Conservation (phyloP, 1,140 invertebrate species). For the Trichonephila inaurata region DNA sequence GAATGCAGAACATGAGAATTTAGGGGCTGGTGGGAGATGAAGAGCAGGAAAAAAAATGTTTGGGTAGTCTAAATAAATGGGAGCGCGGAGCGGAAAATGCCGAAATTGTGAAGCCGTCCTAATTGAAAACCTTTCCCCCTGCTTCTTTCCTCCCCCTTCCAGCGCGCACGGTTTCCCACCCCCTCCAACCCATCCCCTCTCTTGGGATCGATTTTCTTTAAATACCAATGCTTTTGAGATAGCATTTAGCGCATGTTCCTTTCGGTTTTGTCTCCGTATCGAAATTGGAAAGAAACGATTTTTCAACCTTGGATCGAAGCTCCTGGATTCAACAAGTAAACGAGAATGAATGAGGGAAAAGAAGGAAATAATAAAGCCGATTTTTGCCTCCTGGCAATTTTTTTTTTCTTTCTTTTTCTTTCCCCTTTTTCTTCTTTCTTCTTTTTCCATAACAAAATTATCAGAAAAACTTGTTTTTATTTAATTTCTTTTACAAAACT, state of each 20-base stretch:
- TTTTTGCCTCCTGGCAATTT: background rate
- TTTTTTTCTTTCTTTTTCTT: background rate
- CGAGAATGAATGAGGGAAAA: conserved; percentile 24
- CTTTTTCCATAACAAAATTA: conserved; percentile 49
- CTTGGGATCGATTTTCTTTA: conserved; percentile 73
- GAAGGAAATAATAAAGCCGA: conserved; percentile 42
- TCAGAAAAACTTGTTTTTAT: conserved; percentile 40
- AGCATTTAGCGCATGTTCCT: conserved; percentile 69
- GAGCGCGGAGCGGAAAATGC: conserved; percentile 65
- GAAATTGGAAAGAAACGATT: conserved; percentile 74
- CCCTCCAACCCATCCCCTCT: conserved; percentile 19
- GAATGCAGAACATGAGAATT: conserved; percentile 50
- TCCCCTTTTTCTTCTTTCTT: background rate
- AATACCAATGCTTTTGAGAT: conserved; percentile 73
- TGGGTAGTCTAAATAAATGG: conserved; percentile 68
- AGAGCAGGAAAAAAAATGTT: conserved; percentile 58
- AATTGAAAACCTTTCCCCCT: conserved; percentile 73
- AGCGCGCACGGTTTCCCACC: background rate
- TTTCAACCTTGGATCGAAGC: conserved; percentile 56
- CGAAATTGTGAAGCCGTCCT: conserved; percentile 72
- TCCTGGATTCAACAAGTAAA: conserved; percentile 70
- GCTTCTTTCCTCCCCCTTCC: conserved; percentile 3
- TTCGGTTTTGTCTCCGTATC: conserved; percentile 64
- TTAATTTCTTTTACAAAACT: conserved; percentile 14
- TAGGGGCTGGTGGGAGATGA: background rate